Evolutionary conservation across 2,888 invertebrate genomes (phyloP).

Genomic region (Epinotia brunnichana): DNA sequence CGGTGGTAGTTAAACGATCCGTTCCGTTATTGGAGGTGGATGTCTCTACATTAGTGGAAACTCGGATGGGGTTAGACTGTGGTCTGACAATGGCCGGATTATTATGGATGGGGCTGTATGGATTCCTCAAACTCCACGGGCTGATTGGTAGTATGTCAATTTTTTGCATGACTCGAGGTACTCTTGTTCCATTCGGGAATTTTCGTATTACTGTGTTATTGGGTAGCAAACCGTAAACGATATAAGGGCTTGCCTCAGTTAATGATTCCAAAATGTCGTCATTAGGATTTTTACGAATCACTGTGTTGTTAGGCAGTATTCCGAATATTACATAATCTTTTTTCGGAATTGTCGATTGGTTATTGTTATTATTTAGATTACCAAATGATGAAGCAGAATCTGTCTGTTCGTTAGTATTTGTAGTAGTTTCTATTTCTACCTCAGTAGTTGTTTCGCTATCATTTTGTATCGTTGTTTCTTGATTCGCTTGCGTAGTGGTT

Average conservation of each 20-base stretch:
- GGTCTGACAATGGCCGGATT: constrained; percentile 83
- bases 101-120: constrained; percentile 85
- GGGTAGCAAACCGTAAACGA: constrained; percentile 89
- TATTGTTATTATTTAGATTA: constrained; percentile 57
- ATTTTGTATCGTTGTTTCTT: constrained; percentile 53
- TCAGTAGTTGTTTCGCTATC: constrained; percentile 56
- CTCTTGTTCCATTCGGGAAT: constrained; percentile 91
- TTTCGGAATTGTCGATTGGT: constrained; percentile 74
- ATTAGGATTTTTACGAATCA: constrained; percentile 89
- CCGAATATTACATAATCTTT: constrained; percentile 90
- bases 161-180: constrained; percentile 86
- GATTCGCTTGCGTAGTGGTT: constrained; percentile 43
- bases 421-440: constrained; percentile 53
- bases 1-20: constrained; percentile 78
- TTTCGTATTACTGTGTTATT: constrained; percentile 91
- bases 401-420: constrained; percentile 53
- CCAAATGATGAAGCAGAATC: constrained; percentile 55
- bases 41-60: constrained; percentile 87
- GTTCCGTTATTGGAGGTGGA: constrained; percentile 84
- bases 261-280: constrained; percentile 86
- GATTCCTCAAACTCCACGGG: constrained; percentile 84
- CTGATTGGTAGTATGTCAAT: constrained; percentile 85
- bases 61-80: constrained; percentile 84
- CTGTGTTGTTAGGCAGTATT: constrained; percentile 90
- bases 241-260: constrained; percentile 88